phyloP scores from a whole-genome alignment of 2,888 invertebrate genomes.

The Limnephilus auricula region DNA sequence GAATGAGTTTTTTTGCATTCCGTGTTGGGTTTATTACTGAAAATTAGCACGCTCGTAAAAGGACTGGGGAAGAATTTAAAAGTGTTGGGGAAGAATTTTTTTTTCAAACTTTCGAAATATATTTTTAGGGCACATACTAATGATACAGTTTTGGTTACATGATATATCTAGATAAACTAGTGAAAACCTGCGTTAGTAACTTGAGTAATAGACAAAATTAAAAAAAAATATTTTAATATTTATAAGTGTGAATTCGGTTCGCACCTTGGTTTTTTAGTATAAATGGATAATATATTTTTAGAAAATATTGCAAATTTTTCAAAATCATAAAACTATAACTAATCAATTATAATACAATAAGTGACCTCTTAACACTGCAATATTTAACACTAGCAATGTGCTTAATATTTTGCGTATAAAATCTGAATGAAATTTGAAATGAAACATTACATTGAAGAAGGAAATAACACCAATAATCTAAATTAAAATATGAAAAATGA shows the following conservation, averaged over 20 bases:
- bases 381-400: no score
- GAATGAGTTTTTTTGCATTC: conserved; percentile 45
- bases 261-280: background rate
- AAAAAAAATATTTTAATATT: background rate
- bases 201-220: background rate
- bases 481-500: no score
- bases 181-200: background rate
- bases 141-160: background rate
- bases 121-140: background rate
- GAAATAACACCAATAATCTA: no score
- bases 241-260: background rate
- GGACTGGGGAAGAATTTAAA: background rate
- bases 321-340: no score
- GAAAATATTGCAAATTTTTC: background rate
- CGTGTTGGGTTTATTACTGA: conserved; percentile 25
- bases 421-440: no score
- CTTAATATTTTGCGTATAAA: no score
- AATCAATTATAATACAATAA: no score
- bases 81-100: background rate
- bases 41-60: conserved; percentile 20
- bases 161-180: background rate
- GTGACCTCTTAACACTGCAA: no score
- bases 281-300: background rate
- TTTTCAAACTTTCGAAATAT: background rate
- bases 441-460: no score